Evolutionary conservation across 2,888 invertebrate species (phyloP), one percentile per base, ranked within the genome.

Genomic region (Busseola fusca): DNA sequence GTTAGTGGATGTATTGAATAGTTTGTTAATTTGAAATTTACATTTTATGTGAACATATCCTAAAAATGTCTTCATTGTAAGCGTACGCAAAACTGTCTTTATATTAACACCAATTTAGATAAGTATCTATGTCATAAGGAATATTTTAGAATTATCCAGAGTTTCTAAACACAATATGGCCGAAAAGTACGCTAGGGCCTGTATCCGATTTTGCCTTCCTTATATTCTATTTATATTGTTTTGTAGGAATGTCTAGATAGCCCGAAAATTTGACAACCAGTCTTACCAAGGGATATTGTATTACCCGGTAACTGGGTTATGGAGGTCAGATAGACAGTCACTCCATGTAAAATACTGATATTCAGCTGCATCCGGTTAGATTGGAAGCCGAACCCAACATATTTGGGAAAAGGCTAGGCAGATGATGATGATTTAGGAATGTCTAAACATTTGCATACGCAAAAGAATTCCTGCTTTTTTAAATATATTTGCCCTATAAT

Each of bases 401-500:
- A n/a, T n/a, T n/a, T n/a, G n/a, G n/a, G n/a, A n/a, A n/a, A n/a
- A n/a, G n/a, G n/a, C n/a, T n/a, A n/a, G n/a, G n/a, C n/a, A n/a
- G n/a, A n/a, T n/a, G n/a, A n/a, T n/a, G n/a, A n/a, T n/a, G n/a
- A n/a, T n/a, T n/a, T n/a, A n/a, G n/a, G n/a, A n/a, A n/a, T 69
- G 25, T 58, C 52, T 69, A 66, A 30, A 60, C 21, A 42, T 48
- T 69, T 64, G 69, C 66, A 76, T 45, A 62, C 50, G 79, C 76
- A 79, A 84, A 48, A 84, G 84, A 34, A 84, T 79, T 82, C 65
- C 72, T 30, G 76, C 82, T 83, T 79, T 37, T 81, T 78, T 74
- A 70, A 74, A 52, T 52, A 57, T 72, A n/a, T 80, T 78, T 78
- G 50, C 57, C 64, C 64, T 76, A 37, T 81, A 78, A 66, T 72